Percentiles rank a stretch among this genome's conserved stretches.
Evolutionary conservation across 2,888 invertebrate species (phyloP).

Genomic region (Xestia c-nigrum): DNA sequence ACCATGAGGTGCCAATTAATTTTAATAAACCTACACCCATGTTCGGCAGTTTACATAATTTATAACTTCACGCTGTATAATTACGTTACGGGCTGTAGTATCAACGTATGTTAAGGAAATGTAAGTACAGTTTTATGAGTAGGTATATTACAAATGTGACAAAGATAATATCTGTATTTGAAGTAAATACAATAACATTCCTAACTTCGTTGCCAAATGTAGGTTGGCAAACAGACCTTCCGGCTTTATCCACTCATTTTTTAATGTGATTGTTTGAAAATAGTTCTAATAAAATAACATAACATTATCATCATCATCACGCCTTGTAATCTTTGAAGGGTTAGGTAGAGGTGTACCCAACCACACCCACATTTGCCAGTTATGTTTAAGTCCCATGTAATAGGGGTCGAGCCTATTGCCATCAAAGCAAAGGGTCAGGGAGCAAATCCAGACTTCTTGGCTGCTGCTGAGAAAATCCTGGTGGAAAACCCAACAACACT

Average conservation of each 20-base stretch:
- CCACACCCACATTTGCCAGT: too few species aligned
- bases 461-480: too few species aligned
- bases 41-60: slow-evolving; percentile 32
- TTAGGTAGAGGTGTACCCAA: too few species aligned
- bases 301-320: too few species aligned
- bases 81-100: background rate
- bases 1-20: slow-evolving; percentile 20
- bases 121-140: background rate
- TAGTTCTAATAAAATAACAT: background rate
- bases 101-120: background rate
- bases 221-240: background rate
- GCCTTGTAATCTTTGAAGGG: too few species aligned
- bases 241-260: background rate
- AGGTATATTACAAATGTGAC: background rate
- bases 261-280: background rate
- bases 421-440: too few species aligned
- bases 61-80: background rate
- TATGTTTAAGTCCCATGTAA: too few species aligned
- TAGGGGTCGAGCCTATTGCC: too few species aligned
- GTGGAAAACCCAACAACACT: too few species aligned
- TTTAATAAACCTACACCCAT: slow-evolving; percentile 22
- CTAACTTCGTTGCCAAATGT: background rate
- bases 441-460: too few species aligned
- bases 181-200: background rate
- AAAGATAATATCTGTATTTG: background rate